A percentile compares a stretch with the other conserved stretches of the same genome.
phyloP scores from a whole-genome alignment of 2,888 invertebrate genomes.

The Lacanobia wlatinum region DNA sequence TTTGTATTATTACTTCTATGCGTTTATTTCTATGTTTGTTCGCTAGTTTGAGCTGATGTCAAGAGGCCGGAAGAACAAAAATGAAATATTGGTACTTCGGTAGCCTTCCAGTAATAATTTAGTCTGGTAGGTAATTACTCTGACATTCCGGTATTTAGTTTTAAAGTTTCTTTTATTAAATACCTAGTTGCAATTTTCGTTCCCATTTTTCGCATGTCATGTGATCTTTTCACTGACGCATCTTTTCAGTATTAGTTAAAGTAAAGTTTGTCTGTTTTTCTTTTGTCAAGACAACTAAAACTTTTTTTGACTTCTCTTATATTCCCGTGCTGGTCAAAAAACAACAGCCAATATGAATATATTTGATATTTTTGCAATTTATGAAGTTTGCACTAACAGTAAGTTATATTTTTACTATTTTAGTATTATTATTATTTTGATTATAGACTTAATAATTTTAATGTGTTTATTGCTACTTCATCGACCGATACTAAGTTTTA shows the following conservation, averaged over 20 bases:
- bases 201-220: neutral
- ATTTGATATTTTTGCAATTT: neutral
- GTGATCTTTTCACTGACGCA: neutral
- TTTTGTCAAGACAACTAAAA: neutral
- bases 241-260: neutral
- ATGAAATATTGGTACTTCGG: conserved; percentile 25
- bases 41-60: conserved; percentile 4
- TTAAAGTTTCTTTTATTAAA: neutral
- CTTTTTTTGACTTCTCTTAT: neutral
- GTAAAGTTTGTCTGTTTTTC: neutral
- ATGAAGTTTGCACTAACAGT: neutral
- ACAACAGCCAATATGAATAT: neutral
- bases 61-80: conserved; percentile 30
- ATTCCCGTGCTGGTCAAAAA: neutral
- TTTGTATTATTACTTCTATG: conserved; percentile 10
- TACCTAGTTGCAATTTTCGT: neutral
- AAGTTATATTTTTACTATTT: neutral
- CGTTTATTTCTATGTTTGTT: conserved; percentile 18
- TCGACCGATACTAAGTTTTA: neutral
- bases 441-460: neutral
- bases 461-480: neutral
- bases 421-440: too few species aligned
- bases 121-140: too few species aligned
- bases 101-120: conserved; percentile 16
- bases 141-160: neutral